Conservation (phyloP, 1,140 invertebrate species). For the Cephus cinctus region DNA sequence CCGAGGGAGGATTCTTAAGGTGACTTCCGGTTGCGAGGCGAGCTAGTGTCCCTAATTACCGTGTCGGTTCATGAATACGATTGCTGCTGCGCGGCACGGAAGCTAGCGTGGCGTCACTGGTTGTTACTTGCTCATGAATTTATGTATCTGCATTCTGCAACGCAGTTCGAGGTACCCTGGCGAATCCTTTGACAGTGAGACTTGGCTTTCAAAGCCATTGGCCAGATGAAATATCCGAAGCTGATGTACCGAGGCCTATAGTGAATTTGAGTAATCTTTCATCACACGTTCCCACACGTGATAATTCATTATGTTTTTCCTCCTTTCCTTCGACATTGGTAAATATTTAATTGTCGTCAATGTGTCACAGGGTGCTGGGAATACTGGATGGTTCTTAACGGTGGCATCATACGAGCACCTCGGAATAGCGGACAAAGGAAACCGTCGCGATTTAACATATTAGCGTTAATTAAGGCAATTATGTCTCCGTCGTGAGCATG, state of each 20-base stretch:
- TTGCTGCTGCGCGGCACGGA: constrained; percentile 49
- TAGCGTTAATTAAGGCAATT: constrained; percentile 57
- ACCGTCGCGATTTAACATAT: constrained; percentile 55
- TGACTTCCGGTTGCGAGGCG: constrained; percentile 54
- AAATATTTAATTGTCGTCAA: no score
- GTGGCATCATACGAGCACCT: no score
- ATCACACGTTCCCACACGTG: no score
- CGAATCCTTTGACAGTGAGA: background rate
- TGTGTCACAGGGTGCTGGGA: no score
- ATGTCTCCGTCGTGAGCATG: constrained; percentile 54
- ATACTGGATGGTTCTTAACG: no score
- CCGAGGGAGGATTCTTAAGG: constrained; percentile 50
- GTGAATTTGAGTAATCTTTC: no score
- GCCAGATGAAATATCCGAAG: no score
- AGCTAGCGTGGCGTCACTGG: constrained; percentile 57
- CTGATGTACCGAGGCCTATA: no score
- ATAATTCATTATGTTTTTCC: no score
- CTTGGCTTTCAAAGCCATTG: no score
- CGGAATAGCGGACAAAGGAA: constrained; percentile 45
- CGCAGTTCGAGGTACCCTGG: constrained; percentile 18
- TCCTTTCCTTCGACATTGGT: no score
- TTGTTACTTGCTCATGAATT: constrained; percentile 58
- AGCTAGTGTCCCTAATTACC: constrained; percentile 58
- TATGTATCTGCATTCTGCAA: constrained; percentile 56
- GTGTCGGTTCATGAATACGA: constrained; percentile 59